Evolutionary conservation across 2,113 vertebrate species (phyloP), one percentile per base, ranked within the genome.

Genomic region (Aegypius monachus): DNA sequence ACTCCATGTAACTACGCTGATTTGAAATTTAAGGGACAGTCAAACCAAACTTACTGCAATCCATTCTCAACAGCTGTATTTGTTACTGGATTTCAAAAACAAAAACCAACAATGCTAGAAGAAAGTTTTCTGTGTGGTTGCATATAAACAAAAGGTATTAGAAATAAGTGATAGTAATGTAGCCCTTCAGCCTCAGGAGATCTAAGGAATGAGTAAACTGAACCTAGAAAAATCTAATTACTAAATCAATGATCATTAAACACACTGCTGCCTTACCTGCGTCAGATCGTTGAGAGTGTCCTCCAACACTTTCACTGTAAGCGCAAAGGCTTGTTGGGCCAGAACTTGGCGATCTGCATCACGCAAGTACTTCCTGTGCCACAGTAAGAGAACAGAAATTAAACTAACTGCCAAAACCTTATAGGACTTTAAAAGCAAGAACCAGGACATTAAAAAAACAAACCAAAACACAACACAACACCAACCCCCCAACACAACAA

Each of bases 311-410:
- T 99, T 99, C 96, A 99, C 99, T 94, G 98, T 99, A 97, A 99
- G 98, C 98, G 99, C 98, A 97, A 99, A 99, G 90, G 99, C 99
- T 96, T 99, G 98, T 90, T 99, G 99, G 43, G 99, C 99, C 98
- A 99, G 98, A 78, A 99, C 99, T 90, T 99, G 99, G 71, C 99
- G 99, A 98, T 99, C 99, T 74, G 99, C 99, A 99, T 99, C 99
- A 93, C 99, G 98, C 93, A 99, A 97, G 97, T 99, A 99, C 92
- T 99, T 99, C 98, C 99, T 99, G 95, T 7, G 88, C 85, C 85
- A 67, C 74, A 38, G 36, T 16, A 17, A 86, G 70, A 84, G 3
- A 90, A 77, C 72, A 80, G 29, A 56, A 90, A 45, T 67, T 25
- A n/a, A 38, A n/a, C 45, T 25, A 67, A 65, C 42, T 56, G 71